Evolutionary conservation across 2,797 vertebrate species (phyloP), one percentile per base, ranked within the genome.

Genomic region (Manis javanica): DNA sequence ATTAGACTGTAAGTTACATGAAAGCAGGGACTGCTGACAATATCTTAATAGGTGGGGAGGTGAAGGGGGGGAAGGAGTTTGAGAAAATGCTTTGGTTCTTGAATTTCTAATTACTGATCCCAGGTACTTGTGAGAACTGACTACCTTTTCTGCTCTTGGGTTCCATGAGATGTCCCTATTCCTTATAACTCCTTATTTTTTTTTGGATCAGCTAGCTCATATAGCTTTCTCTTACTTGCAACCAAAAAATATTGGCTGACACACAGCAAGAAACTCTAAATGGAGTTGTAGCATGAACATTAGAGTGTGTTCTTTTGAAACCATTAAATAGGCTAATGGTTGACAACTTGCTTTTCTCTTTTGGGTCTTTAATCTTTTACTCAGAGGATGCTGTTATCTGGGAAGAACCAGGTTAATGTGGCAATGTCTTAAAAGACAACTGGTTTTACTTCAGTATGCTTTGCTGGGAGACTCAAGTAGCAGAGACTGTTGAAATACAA

Each of bases 281-380:
- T 31, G 6, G 63, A 71, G n/a, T 4, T 68, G 34, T n/a, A 63
- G 59, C 39, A 63, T 91, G 57, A 63, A 59, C 21, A 51, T 18
- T 37, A 23, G 9, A 3, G 14, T 69, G 11, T 39, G 7, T 57
- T 75, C 68, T 78, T 78, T 24, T 24, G 75, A 87, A 78, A 84
- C 46, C 57, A 42, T 37, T 87, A 68, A 84, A 75, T 37, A 68
- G 39, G 29, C 18, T 29, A 79, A n/a, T 14, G 78, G 39, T 68
- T 78, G 24, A 77, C 29, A 91, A 83, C 63, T 55, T 69, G 59
- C 46, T 95, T 81, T 85, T 90, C 53, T 92, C 61, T 87, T 94
- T 57, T 1, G 5, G 39, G 34, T 23, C 72, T 92, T 77, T 78
- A 55, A 57, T 53, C 59, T 79, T 69, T 91, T 61, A 86, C 81